phyloP scores from a whole-genome alignment of 2,888 invertebrate species.

The Galerucella calmariensis region DNA sequence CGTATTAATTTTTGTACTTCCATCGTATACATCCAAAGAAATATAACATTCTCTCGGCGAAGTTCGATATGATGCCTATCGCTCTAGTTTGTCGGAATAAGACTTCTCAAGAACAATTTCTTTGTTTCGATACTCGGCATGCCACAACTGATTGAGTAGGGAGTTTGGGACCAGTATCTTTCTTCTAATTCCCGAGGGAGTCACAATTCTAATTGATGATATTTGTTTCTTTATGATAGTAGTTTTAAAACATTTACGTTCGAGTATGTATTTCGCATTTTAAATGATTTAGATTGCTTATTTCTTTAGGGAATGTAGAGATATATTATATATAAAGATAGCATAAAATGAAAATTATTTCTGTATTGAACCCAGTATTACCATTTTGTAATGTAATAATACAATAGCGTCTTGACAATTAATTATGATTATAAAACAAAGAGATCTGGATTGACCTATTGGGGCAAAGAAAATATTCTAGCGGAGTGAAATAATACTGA shows the following conservation, averaged over 20 bases:
- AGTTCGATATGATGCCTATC: conserved; percentile 62
- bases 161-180: conserved; percentile 61
- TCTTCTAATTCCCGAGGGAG: conserved; percentile 55
- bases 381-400: not conserved
- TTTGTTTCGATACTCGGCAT: conserved; percentile 62
- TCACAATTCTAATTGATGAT: conserved; percentile 59
- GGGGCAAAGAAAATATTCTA: too few relatives aligned
- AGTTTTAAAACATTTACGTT: conserved; percentile 49
- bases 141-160: conserved; percentile 64
- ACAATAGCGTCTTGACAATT: too few relatives aligned
- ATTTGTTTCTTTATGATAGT: conserved; percentile 56
- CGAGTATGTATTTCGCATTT: conserved; percentile 35
- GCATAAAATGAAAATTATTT: not conserved
- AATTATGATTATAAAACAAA: too few relatives aligned
- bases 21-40: conserved; percentile 46
- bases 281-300: conserved; percentile 27
- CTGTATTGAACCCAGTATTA: not conserved
- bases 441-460: too few relatives aligned
- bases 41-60: conserved; percentile 61
- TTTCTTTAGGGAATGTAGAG: conserved; percentile 14
- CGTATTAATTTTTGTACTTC: conserved; percentile 1
- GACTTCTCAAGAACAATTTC: conserved; percentile 64
- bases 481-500: too few relatives aligned
- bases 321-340: not conserved
- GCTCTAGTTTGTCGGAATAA: conserved; percentile 61